Percentiles rank a stretch among this genome's conserved stretches.
Conservation (phyloP, 2,113 vertebrate genomes). For the Tamias sibiricus region DNA sequence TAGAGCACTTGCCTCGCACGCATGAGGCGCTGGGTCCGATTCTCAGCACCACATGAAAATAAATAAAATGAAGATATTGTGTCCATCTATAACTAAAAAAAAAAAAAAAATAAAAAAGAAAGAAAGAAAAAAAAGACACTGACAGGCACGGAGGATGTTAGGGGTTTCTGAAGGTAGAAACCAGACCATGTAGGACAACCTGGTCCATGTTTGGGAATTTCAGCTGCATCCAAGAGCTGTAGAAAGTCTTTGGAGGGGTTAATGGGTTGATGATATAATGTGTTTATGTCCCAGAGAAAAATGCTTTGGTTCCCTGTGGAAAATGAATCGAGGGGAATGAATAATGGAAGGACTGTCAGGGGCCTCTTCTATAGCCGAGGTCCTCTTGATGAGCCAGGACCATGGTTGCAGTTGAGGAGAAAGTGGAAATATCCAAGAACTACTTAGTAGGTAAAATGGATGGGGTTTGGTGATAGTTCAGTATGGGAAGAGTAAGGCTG, state of each 20-base stretch:
- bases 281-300: conserved; percentile 29
- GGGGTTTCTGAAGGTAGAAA: neutral
- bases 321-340: neutral
- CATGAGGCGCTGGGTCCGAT: too few species aligned
- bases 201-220: neutral
- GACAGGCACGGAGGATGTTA: neutral
- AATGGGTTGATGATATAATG: neutral
- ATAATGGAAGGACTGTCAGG: neutral
- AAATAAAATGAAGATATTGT: too few species aligned
- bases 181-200: rapidly evolving
- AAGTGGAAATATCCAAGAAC: neutral
- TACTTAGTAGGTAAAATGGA: neutral
- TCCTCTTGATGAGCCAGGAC: neutral
- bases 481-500: neutral
- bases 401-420: neutral
- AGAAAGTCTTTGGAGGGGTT: neutral
- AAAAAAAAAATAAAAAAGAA: too few species aligned
- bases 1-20: too few species aligned
- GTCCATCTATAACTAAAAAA: too few species aligned
- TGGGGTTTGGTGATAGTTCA: neutral
- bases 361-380: neutral
- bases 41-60: too few species aligned
- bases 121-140: too few species aligned
- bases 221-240: neutral
- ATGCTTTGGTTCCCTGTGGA: neutral